These are phyloP conservation scores for Sminthurinus signatus DNA, from an alignment of 1,140 invertebrate genomes.

Conservation along the genomic window DNA sequence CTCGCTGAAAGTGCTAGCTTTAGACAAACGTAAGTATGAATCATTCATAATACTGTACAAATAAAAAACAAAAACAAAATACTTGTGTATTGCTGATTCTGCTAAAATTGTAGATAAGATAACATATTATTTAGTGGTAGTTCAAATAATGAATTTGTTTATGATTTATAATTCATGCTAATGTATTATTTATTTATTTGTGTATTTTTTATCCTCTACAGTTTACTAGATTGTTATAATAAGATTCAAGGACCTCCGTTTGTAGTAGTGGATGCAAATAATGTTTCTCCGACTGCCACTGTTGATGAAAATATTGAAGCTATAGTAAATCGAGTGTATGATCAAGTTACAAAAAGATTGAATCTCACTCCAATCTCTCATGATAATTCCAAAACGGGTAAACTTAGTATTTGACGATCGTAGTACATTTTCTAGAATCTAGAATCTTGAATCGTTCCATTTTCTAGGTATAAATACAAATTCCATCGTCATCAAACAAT, in stretches of 20 bases:
- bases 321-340: slow-evolving; percentile 16
- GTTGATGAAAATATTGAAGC: slow-evolving; percentile 35
- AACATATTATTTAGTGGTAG: no score
- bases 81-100: no score
- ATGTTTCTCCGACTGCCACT: neutral
- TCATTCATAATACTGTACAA: neutral
- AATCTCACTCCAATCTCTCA: neutral
- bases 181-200: no score
- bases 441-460: no score
- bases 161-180: no score
- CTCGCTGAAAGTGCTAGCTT: slow-evolving; percentile 30
- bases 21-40: slow-evolving; percentile 34
- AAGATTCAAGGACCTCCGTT: slow-evolving; percentile 24
- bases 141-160: no score
- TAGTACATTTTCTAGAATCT: no score
- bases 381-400: neutral
- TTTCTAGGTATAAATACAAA: no score
- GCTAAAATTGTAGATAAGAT: no score
- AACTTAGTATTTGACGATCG: slow-evolving; percentile 8
- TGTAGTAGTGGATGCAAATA: slow-evolving; percentile 23
- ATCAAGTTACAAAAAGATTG: neutral
- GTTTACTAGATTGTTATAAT: slow-evolving; percentile 27
- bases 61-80: neutral
- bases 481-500: no score
- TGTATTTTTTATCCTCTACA: slow-evolving; percentile 18